A percentile compares a stretch with the other conserved stretches of the same genome.
phyloP scores from a whole-genome alignment of 2,113 vertebrate species.

The Callipepla squamata region DNA sequence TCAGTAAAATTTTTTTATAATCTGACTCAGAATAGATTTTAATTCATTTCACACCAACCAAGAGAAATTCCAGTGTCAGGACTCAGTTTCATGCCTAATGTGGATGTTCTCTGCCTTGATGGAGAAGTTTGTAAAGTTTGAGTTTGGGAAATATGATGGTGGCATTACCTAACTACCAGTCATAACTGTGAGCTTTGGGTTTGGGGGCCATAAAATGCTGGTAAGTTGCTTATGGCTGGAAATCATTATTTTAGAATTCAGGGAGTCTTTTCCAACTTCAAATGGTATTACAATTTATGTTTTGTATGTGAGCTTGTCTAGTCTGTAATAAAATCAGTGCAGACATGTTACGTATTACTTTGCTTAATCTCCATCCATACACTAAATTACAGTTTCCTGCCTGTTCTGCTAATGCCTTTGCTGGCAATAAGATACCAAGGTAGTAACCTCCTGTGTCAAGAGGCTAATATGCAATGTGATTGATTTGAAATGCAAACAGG shows the following conservation, averaged over 20 bases:
- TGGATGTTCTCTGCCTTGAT: not conserved
- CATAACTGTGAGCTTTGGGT: not conserved
- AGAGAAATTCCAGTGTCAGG: conserved; percentile 1
- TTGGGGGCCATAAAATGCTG: not conserved
- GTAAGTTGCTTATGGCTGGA: not conserved
- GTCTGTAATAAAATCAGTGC: not conserved
- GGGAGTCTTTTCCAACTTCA: not conserved
- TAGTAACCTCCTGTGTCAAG: not conserved
- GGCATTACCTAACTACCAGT: not conserved
- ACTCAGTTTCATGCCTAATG: conserved; percentile 12
- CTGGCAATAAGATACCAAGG: not conserved
- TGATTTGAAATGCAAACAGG: not conserved
- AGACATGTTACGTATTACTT: not conserved
- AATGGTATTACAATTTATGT: not conserved
- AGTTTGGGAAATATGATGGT: conserved; percentile 32
- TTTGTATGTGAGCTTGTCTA: not conserved
- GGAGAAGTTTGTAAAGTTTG: not conserved
- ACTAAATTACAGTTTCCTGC: not conserved
- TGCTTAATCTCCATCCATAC: not conserved
- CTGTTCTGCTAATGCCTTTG: not conserved
- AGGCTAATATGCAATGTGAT: not conserved
- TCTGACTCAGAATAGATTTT: not conserved
- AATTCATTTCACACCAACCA: not conserved
- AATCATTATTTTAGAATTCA: not conserved
- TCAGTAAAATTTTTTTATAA: not conserved